Percentiles rank a stretch among this genome's conserved stretches.
Evolutionary conservation across 2,797 vertebrate genomes (phyloP).

Genomic region (Gymnothorax javanicus): DNA sequence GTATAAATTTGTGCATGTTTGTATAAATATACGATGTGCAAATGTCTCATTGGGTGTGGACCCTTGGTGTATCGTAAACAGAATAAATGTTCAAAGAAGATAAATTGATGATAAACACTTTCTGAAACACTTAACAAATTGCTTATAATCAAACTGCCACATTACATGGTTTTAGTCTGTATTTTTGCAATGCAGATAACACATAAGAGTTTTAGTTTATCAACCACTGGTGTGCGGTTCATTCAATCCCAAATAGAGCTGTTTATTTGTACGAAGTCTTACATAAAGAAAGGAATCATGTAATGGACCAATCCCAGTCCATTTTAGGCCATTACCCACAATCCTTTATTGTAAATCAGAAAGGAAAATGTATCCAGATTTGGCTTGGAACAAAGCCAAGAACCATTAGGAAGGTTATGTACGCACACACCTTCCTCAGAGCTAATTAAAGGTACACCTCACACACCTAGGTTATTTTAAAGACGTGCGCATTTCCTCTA

Average conservation of each 20-base stretch:
- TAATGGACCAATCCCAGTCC: neutral
- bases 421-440: slow-evolving; percentile 19
- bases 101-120: neutral
- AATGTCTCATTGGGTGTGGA: neutral
- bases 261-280: slow-evolving; percentile 8
- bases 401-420: neutral
- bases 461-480: slow-evolving; percentile 11
- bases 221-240: neutral
- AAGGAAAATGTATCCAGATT: neutral
- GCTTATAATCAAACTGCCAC: neutral
- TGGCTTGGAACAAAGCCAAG: slow-evolving; percentile 17
- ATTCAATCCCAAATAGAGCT: neutral
- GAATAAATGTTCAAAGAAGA: neutral
- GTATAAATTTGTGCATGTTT: neutral
- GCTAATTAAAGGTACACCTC: slow-evolving; percentile 27
- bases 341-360: neutral
- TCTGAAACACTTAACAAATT: neutral
- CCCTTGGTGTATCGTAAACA: neutral
- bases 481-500: slow-evolving; percentile 57
- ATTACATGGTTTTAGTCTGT: neutral
- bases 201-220: neutral
- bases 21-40: neutral
- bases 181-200: neutral
- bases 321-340: slow-evolving; percentile 29
- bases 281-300: slow-evolving; percentile 14